A percentile compares a stretch with the other conserved stretches of the same genome.
These are phyloP conservation scores for Dysidea cf. avara DNA, from an alignment of 37 sponge, comb jelly and placozoan genomes.

Conservation along the genomic window DNA sequence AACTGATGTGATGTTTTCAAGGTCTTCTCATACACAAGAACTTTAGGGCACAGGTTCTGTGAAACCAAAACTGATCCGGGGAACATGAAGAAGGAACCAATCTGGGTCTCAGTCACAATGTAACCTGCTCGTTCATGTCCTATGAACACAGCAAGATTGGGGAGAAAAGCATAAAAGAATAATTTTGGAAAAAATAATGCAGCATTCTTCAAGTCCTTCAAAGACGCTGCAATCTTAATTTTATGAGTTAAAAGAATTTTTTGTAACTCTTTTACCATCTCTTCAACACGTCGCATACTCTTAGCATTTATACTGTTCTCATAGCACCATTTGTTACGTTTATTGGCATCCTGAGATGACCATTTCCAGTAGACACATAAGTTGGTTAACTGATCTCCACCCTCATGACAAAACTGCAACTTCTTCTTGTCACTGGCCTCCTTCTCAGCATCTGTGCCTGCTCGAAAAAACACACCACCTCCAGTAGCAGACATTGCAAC, in stretches of 20 bases:
- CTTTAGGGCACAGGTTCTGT: slow-evolving; percentile 33
- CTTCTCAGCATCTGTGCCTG: slow-evolving; percentile 52
- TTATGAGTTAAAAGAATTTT: slow-evolving; percentile 12
- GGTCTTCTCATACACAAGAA: slow-evolving; percentile 61
- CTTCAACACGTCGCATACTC: too few relatives aligned
- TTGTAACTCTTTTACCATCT: slow-evolving; percentile 48
- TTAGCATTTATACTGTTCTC: too few relatives aligned
- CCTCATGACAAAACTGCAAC: too few relatives aligned
- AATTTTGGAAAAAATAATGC: slow-evolving; percentile 25
- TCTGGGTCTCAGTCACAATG: slow-evolving; percentile 23
- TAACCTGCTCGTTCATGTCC: slow-evolving; percentile 63
- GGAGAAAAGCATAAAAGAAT: slow-evolving; percentile 47
- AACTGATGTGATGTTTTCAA: slow-evolving; percentile 67
- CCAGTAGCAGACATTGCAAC: slow-evolving; percentile 58
- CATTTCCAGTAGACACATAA: too few relatives aligned
- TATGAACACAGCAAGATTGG: slow-evolving; percentile 41
- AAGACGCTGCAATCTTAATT: slow-evolving; percentile 1
- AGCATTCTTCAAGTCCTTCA: slow-evolving; percentile 24
- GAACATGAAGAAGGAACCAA: slow-evolving; percentile 23
- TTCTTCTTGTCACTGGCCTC: slow-evolving; percentile 58
- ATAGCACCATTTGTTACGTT: slow-evolving; percentile 66
- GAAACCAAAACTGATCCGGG: slow-evolving; percentile 48
- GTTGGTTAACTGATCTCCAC: too few relatives aligned
- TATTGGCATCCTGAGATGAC: slow-evolving; percentile 6
- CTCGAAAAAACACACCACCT: slow-evolving; percentile 62